Conservation (phyloP, 2,113 vertebrate species). For the Phrynocephalus versicolor region DNA sequence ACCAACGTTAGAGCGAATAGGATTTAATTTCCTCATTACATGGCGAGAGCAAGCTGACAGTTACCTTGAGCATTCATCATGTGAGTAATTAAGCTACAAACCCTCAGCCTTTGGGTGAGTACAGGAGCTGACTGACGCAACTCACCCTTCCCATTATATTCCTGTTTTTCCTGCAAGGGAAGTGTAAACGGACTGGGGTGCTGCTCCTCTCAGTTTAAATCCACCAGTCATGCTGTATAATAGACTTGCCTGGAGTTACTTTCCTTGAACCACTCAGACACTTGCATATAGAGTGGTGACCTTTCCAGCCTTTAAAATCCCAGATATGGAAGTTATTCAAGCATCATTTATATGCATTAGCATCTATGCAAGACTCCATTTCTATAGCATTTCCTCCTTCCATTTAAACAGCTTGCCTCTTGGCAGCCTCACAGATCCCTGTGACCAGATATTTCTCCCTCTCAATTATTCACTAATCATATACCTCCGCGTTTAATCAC, state of each 20-base stretch:
- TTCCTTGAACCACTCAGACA: background rate
- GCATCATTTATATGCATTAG: background rate
- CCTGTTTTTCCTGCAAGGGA: background rate
- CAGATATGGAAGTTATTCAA: background rate
- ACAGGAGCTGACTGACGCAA: background rate
- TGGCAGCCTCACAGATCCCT: background rate
- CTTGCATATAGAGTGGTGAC: background rate
- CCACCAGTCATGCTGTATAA: background rate
- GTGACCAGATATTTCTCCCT: background rate
- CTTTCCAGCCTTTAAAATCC: background rate
- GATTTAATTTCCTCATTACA: background rate
- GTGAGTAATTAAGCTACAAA: background rate
- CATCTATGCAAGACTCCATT: background rate
- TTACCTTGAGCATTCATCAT: background rate
- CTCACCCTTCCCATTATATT: background rate
- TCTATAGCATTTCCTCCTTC: background rate
- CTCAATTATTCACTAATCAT: slow-evolving; percentile 11
- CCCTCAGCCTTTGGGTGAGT: background rate
- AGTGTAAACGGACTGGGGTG: background rate
- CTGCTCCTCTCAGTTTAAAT: background rate
- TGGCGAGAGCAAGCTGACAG: background rate
- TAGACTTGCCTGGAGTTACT: background rate
- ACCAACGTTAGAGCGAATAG: background rate
- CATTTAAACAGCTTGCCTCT: background rate
- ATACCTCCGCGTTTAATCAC: background rate